These are phyloP conservation scores for Parazoanthus swiftii DNA, from an alignment of 92 coral and sea anemone species.

Conservation along the genomic window DNA sequence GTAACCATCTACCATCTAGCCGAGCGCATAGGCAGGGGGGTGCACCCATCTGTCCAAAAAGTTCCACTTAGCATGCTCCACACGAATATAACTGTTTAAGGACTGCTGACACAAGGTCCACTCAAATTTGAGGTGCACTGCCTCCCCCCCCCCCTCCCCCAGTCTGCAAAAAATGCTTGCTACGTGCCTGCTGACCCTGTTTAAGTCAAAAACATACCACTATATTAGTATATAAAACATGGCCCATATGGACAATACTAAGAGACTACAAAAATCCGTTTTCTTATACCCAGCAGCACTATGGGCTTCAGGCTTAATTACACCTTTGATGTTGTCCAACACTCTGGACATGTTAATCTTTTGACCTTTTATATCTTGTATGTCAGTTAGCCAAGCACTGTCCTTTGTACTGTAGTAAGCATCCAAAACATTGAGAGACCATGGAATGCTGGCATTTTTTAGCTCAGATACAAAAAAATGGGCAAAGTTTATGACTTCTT, in stretches of 20 bases:
- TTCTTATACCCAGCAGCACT: not conserved
- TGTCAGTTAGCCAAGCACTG: slow-evolving; percentile 51
- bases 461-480: slow-evolving; percentile 56
- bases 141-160: too few relatives aligned
- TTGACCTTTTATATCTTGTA: slow-evolving; percentile 39
- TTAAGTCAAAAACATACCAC: not conserved
- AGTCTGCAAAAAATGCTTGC: too few relatives aligned
- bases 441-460: slow-evolving; percentile 53
- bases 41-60: too few relatives aligned
- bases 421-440: slow-evolving; percentile 76
- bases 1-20: too few relatives aligned
- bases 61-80: too few relatives aligned
- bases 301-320: not conserved
- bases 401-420: slow-evolving; percentile 56
- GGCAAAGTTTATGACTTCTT: slow-evolving; percentile 66
- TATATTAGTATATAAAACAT: not conserved
- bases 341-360: slow-evolving; percentile 58
- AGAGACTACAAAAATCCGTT: too few relatives aligned
- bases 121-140: too few relatives aligned
- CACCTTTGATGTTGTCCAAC: slow-evolving; percentile 40
- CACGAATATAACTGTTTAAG: too few relatives aligned
- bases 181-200: too few relatives aligned
- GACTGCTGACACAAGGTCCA: too few relatives aligned
- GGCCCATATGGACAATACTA: not conserved
- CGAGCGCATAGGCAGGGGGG: too few relatives aligned